phyloP scores from a whole-genome alignment of 2,888 invertebrate species.

The Drosophila prolongata region DNA sequence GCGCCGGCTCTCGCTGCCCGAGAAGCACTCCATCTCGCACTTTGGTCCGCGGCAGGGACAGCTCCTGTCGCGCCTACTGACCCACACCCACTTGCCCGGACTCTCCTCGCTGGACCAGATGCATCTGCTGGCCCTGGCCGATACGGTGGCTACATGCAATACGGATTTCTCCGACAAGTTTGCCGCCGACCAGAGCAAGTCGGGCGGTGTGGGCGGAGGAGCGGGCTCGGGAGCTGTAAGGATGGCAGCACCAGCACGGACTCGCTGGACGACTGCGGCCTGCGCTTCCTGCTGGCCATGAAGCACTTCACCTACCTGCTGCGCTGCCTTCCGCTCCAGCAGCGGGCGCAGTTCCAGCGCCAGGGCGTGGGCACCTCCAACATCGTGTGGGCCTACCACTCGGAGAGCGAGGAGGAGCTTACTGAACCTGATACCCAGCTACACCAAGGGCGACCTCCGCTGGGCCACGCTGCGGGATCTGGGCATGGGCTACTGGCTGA shows the following conservation, averaged over 20 bases:
- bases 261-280: constrained; percentile 97
- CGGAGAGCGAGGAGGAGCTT: constrained; percentile 99
- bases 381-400: constrained; percentile 99
- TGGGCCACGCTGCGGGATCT: constrained; percentile 96
- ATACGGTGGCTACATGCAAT: constrained; percentile 97
- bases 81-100: constrained; percentile 97
- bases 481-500: constrained; percentile 98
- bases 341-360: constrained; percentile 93
- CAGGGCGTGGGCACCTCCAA: constrained; percentile 95
- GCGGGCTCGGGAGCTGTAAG: constrained; percentile 65
- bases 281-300: constrained; percentile 97
- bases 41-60: constrained; percentile 95
- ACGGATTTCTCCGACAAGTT: constrained; percentile 94
- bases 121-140: constrained; percentile 99
- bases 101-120: constrained; percentile 98
- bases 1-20: constrained; percentile 88
- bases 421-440: constrained; percentile 94
- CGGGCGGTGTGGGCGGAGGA: constrained; percentile 86
- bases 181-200: constrained; percentile 88
- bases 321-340: constrained; percentile 95
- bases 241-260: constrained; percentile 85
- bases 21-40: constrained; percentile 91
- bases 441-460: constrained; percentile 92
- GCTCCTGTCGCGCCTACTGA: constrained; percentile 93
- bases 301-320: constrained; percentile 98